These are phyloP conservation scores for Empidonax traillii DNA, from an alignment of 2,113 vertebrate genomes.

Conservation along the genomic window DNA sequence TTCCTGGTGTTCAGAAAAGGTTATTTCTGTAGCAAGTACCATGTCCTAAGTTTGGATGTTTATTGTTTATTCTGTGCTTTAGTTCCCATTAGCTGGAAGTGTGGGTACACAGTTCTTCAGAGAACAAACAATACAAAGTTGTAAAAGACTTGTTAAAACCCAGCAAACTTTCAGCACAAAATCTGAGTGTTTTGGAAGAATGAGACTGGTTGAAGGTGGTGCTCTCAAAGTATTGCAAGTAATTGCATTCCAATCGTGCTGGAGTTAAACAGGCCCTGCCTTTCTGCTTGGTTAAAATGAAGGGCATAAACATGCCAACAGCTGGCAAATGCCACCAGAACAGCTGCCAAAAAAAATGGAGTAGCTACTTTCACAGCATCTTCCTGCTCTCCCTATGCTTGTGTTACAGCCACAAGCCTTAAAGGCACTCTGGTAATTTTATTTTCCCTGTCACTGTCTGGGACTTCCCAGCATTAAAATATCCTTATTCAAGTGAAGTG, in stretches of 20 bases:
- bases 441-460: slow-evolving; percentile 22
- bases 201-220: neutral
- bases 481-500: neutral
- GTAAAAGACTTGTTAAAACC: neutral
- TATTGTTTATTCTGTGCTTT: neutral
- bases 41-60: neutral
- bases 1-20: neutral
- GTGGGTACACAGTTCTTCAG: neutral
- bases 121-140: neutral
- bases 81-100: neutral
- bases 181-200: neutral
- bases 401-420: slow-evolving; percentile 3
- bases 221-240: neutral
- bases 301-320: neutral
- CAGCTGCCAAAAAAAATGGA: slow-evolving; percentile 40
- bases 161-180: neutral
- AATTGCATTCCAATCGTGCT: neutral
- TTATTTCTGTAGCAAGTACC: neutral
- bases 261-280: neutral
- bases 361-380: slow-evolving; percentile 11
- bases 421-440: slow-evolving; percentile 28
- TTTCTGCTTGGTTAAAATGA: slow-evolving; percentile 41
- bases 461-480: neutral
- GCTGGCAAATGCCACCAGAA: slow-evolving; percentile 46
- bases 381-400: neutral